These are phyloP conservation scores for Anagrus nilaparvatae DNA, from an alignment of 1,140 invertebrate genomes.

Conservation along the genomic window DNA sequence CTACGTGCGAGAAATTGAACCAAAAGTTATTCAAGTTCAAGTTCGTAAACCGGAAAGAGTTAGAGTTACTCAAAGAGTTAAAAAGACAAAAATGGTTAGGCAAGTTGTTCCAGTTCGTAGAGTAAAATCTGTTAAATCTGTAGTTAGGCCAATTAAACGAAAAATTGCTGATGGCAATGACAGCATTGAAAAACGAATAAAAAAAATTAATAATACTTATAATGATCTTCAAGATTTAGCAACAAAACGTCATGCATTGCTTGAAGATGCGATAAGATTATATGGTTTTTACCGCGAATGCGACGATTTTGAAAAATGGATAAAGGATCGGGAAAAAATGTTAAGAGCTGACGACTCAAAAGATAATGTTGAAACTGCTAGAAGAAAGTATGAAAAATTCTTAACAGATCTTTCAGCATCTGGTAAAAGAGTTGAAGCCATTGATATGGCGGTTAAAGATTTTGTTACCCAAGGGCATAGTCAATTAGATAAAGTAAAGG, in stretches of 20 bases:
- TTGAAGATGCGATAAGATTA: conserved; percentile 87
- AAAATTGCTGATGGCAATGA: conserved; percentile 48
- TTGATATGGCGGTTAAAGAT: conserved; percentile 80
- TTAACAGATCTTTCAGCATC: conserved; percentile 90
- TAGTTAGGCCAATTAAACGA: conserved; percentile 43
- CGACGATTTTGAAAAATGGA: conserved; percentile 96
- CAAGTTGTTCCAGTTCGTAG: conserved; percentile 68
- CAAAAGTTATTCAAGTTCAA: conserved; percentile 73
- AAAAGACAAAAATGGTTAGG: conserved; percentile 80
- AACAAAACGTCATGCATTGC: conserved; percentile 61
- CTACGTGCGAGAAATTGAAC: conserved; percentile 89
- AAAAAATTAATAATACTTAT: conserved; percentile 71
- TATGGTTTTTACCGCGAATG: conserved; percentile 96
- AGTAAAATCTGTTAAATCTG: conserved; percentile 44
- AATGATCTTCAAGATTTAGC: conserved; percentile 72
- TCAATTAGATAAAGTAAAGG: conserved; percentile 76
- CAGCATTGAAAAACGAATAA: conserved; percentile 73
- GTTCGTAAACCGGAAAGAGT: conserved; percentile 77
- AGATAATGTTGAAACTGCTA: conserved; percentile 88
- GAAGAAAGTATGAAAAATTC: conserved; percentile 94
- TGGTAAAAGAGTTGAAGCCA: conserved; percentile 77
- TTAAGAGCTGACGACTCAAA: conserved; percentile 72
- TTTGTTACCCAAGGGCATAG: conserved; percentile 78
- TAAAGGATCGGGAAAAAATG: conserved; percentile 88
- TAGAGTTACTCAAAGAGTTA: conserved; percentile 70